Evolutionary conservation across 2,797 vertebrate species (phyloP).

Genomic region (Paedocypris micromegethes): DNA sequence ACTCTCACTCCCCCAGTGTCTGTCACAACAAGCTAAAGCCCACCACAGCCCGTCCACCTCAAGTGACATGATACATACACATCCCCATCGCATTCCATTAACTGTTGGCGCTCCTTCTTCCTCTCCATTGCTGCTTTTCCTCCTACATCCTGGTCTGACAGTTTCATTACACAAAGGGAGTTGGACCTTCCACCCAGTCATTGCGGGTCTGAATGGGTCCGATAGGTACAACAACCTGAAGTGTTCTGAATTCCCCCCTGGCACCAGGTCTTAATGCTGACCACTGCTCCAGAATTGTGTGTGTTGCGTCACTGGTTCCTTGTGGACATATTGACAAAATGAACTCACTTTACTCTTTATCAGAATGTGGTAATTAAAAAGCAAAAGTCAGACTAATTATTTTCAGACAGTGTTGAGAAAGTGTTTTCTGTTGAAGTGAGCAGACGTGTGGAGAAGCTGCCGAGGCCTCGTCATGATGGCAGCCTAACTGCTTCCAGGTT

Average conservation of each 20-base stretch:
- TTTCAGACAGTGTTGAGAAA: conserved; percentile 13
- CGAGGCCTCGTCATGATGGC: conserved; percentile 71
- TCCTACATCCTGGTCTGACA: conserved; percentile 2
- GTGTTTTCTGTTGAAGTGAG: conserved; percentile 25
- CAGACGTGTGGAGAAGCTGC: conserved; percentile 33
- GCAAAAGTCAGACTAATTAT: not conserved
- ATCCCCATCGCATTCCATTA: conserved; percentile 57
- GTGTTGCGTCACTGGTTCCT: too few relatives aligned
- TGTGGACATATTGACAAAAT: too few relatives aligned
- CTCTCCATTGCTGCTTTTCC: conserved; percentile 14
- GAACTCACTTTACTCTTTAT: not conserved
- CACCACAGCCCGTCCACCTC: conserved; percentile 41
- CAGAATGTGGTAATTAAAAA: conserved; percentile 6
- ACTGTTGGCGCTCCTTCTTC: conserved; percentile 23
- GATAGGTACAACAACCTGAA: too few relatives aligned
- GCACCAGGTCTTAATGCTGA: too few relatives aligned
- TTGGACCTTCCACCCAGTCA: not conserved
- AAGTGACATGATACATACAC: conserved; percentile 46
- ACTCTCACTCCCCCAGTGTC: conserved; percentile 56
- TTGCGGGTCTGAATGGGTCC: too few relatives aligned
- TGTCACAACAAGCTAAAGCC: conserved; percentile 76
- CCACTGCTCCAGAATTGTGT: too few relatives aligned
- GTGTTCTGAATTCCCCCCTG: not conserved
- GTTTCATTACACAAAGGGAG: not conserved
- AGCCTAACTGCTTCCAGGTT: conserved; percentile 79